Percentiles rank a stretch among this genome's conserved stretches.
Evolutionary conservation across 1,140 invertebrate species (phyloP).

Genomic region (Laupala kohalensis): DNA sequence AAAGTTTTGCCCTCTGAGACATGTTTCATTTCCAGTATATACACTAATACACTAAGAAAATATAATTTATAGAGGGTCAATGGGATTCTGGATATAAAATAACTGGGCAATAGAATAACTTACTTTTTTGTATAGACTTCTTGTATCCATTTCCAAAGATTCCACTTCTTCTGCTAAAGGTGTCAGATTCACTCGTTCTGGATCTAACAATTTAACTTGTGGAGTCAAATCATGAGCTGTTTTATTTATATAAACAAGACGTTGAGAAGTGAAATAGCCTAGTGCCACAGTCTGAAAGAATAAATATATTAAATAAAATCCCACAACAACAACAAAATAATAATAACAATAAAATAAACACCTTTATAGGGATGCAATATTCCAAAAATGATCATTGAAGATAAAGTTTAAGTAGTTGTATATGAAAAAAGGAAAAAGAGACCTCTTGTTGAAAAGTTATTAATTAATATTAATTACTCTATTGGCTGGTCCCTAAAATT

Average conservation of each 20-base stretch:
- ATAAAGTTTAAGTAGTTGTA: no score
- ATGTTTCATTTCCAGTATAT: neutral
- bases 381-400: no score
- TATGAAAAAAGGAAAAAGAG: no score
- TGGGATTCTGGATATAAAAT: neutral
- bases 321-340: no score
- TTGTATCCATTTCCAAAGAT: constrained; percentile 38
- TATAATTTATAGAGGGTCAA: neutral
- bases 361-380: no score
- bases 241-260: constrained; percentile 59
- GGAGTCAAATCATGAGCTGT: constrained; percentile 46
- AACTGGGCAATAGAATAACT: constrained; percentile 21
- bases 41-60: neutral
- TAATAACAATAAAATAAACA: no score
- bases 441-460: no score
- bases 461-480: no score
- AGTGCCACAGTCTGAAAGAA: constrained; percentile 46
- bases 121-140: constrained; percentile 41
- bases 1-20: no score
- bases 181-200: constrained; percentile 44
- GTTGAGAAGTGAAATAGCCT: constrained; percentile 63
- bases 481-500: no score
- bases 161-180: constrained; percentile 44
- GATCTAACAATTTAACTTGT: constrained; percentile 49
- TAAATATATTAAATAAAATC: neutral